These are phyloP conservation scores for Diaprepes abbreviatus DNA, from an alignment of 2,888 invertebrate genomes.

Conservation along the genomic window DNA sequence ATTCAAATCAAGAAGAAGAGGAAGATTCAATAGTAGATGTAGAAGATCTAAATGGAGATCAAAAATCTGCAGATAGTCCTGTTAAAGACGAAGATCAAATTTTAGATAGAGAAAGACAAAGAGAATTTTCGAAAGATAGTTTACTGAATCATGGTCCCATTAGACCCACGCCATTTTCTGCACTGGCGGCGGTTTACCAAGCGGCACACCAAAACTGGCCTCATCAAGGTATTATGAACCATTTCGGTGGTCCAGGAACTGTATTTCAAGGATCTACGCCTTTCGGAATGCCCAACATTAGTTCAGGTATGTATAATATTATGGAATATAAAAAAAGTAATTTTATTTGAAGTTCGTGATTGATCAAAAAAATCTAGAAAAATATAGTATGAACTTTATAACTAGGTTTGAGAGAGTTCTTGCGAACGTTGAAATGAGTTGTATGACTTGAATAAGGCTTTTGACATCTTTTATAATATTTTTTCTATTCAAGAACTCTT, in stretches of 20 bases:
- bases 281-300: constrained; percentile 66
- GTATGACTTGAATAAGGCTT: no score
- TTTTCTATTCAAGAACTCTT: no score
- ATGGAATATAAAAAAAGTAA: no score
- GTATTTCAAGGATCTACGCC: constrained; percentile 77
- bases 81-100: constrained; percentile 65
- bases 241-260: constrained; percentile 71
- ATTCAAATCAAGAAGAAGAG: constrained; percentile 76
- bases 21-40: constrained; percentile 81
- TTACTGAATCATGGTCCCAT: constrained; percentile 74
- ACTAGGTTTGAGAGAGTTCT: no score
- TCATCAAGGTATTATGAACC: constrained; percentile 73
- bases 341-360: no score
- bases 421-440: no score
- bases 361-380: no score
- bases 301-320: constrained; percentile 70
- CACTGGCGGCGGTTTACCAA: constrained; percentile 76
- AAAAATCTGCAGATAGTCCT: constrained; percentile 57
- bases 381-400: no score
- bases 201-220: constrained; percentile 70
- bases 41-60: constrained; percentile 79
- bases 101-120: constrained; percentile 51
- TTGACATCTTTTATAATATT: no score
- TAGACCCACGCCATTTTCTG: constrained; percentile 83
- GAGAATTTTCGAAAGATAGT: constrained; percentile 60